These are phyloP conservation scores for Harpalus rubripes DNA, from an alignment of 2,888 invertebrate genomes.

Conservation along the genomic window DNA sequence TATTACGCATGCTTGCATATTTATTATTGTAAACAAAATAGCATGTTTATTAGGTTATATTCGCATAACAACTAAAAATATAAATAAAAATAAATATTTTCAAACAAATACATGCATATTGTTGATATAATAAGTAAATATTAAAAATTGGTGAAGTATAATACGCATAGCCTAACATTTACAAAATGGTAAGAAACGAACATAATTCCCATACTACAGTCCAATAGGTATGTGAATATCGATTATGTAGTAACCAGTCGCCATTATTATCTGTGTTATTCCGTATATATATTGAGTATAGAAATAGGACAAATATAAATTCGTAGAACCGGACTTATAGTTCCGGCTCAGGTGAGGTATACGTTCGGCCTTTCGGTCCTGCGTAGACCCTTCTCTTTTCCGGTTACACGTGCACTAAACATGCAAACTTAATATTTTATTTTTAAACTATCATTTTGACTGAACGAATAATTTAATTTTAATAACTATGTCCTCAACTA, in stretches of 20 bases:
- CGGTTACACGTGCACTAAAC: conserved; percentile 4
- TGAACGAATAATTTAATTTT: not conserved
- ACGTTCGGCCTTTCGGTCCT: conserved; percentile 10
- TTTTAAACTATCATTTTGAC: not conserved
- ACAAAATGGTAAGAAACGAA: conserved; percentile 1
- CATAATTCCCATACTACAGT: conserved; percentile 5
- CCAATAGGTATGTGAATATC: conserved; percentile 47
- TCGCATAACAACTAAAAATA: not conserved
- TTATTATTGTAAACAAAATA: not conserved
- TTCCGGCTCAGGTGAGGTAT: not conserved
- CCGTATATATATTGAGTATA: conserved; percentile 9
- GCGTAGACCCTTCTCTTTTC: not conserved
- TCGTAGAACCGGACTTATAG: not conserved
- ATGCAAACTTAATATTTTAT: conserved; percentile 11
- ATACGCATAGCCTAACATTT: not conserved
- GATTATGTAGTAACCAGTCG: conserved; percentile 46
- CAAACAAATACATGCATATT: no score
- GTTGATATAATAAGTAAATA: no score
- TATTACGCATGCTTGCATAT: not conserved
- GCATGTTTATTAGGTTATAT: not conserved
- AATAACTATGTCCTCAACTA: not conserved
- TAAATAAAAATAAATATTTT: not conserved
- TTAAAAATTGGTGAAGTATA: not conserved
- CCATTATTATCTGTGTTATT: conserved; percentile 47
- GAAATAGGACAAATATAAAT: conserved; percentile 31